These are phyloP conservation scores for Paramuricea clavata DNA, from an alignment of 92 coral and sea anemone species.

Conservation along the genomic window DNA sequence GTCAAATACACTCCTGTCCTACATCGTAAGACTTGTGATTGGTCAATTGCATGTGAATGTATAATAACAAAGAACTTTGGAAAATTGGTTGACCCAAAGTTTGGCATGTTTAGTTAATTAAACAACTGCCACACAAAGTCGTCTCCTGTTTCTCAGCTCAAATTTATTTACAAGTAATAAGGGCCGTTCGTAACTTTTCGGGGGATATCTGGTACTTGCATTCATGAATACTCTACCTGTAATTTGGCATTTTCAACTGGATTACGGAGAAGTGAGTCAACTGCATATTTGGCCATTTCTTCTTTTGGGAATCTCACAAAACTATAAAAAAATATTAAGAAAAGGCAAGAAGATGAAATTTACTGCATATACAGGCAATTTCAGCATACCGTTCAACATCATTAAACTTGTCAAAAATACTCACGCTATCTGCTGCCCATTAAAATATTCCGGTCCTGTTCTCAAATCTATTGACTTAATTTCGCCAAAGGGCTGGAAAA, in stretches of 20 bases:
- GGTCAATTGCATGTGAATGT: no score
- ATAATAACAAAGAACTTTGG: no score
- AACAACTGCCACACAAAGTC: no score
- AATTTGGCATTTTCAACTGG: slow-evolving; percentile 3
- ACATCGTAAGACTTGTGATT: no score
- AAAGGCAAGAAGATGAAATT: background rate
- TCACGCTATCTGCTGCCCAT: slow-evolving; percentile 10
- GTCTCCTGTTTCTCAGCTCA: no score
- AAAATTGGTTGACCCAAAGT: no score
- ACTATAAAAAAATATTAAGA: slow-evolving; percentile 2
- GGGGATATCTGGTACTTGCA: no score
- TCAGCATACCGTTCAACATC: no score
- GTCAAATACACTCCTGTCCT: no score
- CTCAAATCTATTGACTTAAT: slow-evolving; percentile 12
- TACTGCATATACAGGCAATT: background rate
- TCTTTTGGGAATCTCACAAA: slow-evolving; percentile 25
- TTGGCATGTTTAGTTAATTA: no score
- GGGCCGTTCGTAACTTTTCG: no score
- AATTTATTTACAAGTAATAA: no score
- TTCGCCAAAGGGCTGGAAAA: slow-evolving; percentile 31
- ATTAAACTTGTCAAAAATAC: background rate
- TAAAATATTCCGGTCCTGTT: background rate
- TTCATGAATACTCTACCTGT: background rate
- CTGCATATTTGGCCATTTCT: slow-evolving; percentile 9
- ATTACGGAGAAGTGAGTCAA: background rate